Conservation (phyloP, 2,797 vertebrate species). For the Dendrocincla tyrannina region DNA sequence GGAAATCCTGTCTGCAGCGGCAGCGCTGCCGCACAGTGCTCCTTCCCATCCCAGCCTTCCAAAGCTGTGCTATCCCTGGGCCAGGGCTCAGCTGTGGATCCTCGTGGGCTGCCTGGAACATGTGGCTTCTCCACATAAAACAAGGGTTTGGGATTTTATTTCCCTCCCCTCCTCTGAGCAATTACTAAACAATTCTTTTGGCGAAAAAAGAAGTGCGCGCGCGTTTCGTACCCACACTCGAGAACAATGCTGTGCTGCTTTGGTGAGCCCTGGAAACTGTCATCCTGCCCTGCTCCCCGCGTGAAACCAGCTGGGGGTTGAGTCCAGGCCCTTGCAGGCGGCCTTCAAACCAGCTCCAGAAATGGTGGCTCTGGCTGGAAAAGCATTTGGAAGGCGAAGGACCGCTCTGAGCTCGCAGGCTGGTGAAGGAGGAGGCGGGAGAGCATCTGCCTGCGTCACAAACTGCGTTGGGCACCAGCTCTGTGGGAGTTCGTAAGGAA, state of each 20-base stretch:
- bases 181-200: constrained; percentile 36
- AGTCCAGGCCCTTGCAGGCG: neutral
- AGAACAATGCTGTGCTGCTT: constrained; percentile 18
- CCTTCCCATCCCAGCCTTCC: neutral
- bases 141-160: constrained; percentile 26
- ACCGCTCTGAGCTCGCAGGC: accelerated
- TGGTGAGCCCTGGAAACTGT: constrained; percentile 9
- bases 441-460: neutral
- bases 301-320: neutral
- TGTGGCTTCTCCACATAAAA: constrained; percentile 46
- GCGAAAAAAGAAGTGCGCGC: neutral
- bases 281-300: neutral
- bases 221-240: neutral
- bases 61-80: neutral
- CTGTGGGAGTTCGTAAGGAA: neutral
- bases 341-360: neutral
- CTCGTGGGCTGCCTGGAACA: neutral
- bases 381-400: neutral
- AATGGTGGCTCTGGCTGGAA: neutral
- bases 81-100: constrained; percentile 9
- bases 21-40: neutral
- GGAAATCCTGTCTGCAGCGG: constrained; percentile 11
- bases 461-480: neutral
- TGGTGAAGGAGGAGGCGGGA: neutral
- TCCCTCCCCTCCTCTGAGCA: constrained; percentile 26